Evolutionary conservation across 2,888 invertebrate genomes (phyloP), one percentile per base, ranked within the genome.

Genomic region (Ornithoptera alexandrae): DNA sequence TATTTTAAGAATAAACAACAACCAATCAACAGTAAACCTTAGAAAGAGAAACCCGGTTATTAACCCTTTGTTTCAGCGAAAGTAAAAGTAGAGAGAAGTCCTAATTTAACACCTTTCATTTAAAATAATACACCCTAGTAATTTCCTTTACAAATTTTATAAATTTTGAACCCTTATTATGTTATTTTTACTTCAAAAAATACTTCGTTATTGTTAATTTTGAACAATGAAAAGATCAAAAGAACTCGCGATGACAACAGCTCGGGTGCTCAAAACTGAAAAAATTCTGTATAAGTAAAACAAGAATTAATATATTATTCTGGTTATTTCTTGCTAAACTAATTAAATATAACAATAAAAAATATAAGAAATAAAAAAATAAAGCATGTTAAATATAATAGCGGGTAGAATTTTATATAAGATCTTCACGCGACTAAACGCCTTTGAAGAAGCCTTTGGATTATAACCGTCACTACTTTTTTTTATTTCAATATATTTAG

Each of bases 51-150:
- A 24, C 58, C 15, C 46, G 36, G 39, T 58, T 3, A 30, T 30
- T 20, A 65, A 65, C 57, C 73, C 79, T 79, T 84, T 85, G 84
- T 84, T 68, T 62, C 74, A 74, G 85, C 80, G 87, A 90, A 89
- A 90, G 90, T 86, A 85, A 89, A 85, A 86, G 85, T 86, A 70
- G 18, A 53, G n/a, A 22, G 17, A 24, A 22, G 24, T 18, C 18
- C 22, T 10, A 7, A 53, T 53, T 62, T 62, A 12, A 70, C 70
- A 64, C 57, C 36, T n/a, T 62, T 58, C 36, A 36, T 42, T 64
- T 42, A 62, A 20, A 53, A 62, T 58, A 58, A 66, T 36, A 50
- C 42, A 65, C 20, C 58, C 30, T 58, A 46, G 62, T 63, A 63
- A 65, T 60, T 65, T 42, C 46, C 7, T 46, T 59, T 42, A 58